phyloP scores from a whole-genome alignment of 1,140 invertebrate genomes.

The Drosophila simulans region DNA sequence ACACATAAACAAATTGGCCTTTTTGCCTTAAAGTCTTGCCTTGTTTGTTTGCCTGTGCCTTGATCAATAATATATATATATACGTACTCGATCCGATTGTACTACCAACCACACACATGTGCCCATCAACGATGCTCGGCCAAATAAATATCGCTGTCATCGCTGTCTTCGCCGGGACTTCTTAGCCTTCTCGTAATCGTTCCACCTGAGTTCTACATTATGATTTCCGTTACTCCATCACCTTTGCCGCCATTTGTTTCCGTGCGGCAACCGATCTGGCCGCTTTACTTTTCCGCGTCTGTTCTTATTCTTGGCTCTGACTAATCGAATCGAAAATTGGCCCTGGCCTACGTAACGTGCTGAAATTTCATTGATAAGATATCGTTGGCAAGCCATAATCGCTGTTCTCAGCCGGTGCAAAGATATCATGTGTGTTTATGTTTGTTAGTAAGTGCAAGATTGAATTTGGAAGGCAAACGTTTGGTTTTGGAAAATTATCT shows the following conservation, averaged over 20 bases:
- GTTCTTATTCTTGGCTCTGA: conserved; percentile 49
- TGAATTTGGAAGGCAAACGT: not conserved
- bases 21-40: conserved; percentile 44
- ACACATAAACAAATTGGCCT: conserved; percentile 64
- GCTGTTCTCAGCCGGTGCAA: conserved; percentile 7
- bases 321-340: conserved; percentile 52
- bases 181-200: conserved; percentile 19
- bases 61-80: conserved; percentile 52
- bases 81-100: conserved; percentile 15
- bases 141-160: conserved; percentile 52
- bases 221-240: conserved; percentile 52
- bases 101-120: not conserved
- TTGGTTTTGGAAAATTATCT: not conserved
- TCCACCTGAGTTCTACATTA: conserved; percentile 31
- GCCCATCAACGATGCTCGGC: conserved; percentile 29
- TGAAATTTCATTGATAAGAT: conserved; percentile 69
- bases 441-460: too few relatives aligned
- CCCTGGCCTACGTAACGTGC: conserved; percentile 34
- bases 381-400: conserved; percentile 48
- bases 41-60: conserved; percentile 60
- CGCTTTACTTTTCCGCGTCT: not conserved
- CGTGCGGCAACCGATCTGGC: not conserved
- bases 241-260: conserved; percentile 8
- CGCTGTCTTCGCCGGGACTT: conserved; percentile 16
- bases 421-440: not conserved